Evolutionary conservation across 2,113 vertebrate species (phyloP).

Genomic region (Hippoglossus stenolepis): DNA sequence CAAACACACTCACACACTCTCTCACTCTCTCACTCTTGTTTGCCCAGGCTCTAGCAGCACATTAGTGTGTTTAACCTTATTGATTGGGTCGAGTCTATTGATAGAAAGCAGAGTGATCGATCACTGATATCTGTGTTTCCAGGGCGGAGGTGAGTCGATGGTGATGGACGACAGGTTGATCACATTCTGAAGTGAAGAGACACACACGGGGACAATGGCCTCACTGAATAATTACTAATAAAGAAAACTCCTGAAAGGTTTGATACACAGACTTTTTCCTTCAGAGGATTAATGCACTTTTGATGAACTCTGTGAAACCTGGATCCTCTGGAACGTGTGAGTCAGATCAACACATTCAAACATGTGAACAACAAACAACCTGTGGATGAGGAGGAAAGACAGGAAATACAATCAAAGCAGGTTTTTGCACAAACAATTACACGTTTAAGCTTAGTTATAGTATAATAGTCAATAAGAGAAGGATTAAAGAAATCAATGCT

Average conservation of each 20-base stretch:
- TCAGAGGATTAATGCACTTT: background rate
- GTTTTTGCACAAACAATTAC: too few relatives aligned
- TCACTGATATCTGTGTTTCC: conserved; percentile 68
- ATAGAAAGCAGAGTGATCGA: conserved; percentile 57
- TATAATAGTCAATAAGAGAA: too few relatives aligned
- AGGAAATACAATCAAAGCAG: too few relatives aligned
- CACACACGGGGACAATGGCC: background rate
- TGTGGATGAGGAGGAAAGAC: too few relatives aligned
- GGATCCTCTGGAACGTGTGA: too few relatives aligned
- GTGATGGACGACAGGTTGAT: conserved; percentile 67
- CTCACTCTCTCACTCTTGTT: conserved; percentile 46
- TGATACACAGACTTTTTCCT: background rate
- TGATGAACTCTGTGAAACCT: too few relatives aligned
- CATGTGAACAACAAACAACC: too few relatives aligned
- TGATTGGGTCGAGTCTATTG: conserved; percentile 65
- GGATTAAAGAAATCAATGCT: too few relatives aligned
- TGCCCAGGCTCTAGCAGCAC: conserved; percentile 53
- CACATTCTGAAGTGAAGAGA: conserved; percentile 26
- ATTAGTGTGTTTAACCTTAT: conserved; percentile 73
- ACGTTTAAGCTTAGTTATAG: too few relatives aligned
- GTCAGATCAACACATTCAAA: too few relatives aligned
- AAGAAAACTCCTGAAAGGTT: background rate
- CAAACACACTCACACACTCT: background rate
- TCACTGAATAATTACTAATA: background rate
- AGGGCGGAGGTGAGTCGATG: conserved; percentile 18